Evolutionary conservation across 1,140 invertebrate genomes (phyloP), one percentile per base, ranked within the genome.

Genomic region (Drosophila pachea): DNA sequence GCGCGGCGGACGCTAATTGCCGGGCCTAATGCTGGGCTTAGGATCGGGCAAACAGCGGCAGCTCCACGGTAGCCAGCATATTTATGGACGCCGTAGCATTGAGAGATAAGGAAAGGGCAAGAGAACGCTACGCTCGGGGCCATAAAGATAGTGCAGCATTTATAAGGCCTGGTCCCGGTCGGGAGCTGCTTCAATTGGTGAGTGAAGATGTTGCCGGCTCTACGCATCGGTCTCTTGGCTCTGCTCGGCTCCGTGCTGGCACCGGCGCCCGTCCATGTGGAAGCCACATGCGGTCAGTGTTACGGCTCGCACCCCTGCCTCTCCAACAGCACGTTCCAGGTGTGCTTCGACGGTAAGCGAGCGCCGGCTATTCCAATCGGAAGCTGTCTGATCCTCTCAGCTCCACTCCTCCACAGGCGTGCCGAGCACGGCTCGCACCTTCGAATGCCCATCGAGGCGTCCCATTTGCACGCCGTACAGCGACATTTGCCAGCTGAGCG

Each of bases 111-210:
- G 0, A 7, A 16, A 7, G 12, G 16, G 9, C 35, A 29, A 0
- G 12, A 12, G 42, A 29, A 42, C 42, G 48, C n/a, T n/a, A 32
- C 32, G n/a, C n/a, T n/a, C n/a, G n/a, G n/a, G 4, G 7, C 14
- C 50, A 50, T 76, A 83, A 79, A 83, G 79, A 83, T 83, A 76
- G 50, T 8, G 31, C 32, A 52, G 66, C 64, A 62, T 68, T 84
- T 84, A 83, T 59, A 83, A 83, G 67, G 76, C 79, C 50, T 48
- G 35, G 12, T 36, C n/a, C 5, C 11, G 12, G 9, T 31, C 29
- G 40, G 36, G 38, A 50, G 31, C 29, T 6, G 33, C 47, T 48
- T 84, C 69, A 83, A 49, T 84, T 47, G 48, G 11, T 48, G 62
- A 14, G 50, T 14, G 22, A 65, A 61, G 60, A 86, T 83, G 79